phyloP scores from a whole-genome alignment of 1,140 invertebrate genomes.

The Lasaia peninsularis region DNA sequence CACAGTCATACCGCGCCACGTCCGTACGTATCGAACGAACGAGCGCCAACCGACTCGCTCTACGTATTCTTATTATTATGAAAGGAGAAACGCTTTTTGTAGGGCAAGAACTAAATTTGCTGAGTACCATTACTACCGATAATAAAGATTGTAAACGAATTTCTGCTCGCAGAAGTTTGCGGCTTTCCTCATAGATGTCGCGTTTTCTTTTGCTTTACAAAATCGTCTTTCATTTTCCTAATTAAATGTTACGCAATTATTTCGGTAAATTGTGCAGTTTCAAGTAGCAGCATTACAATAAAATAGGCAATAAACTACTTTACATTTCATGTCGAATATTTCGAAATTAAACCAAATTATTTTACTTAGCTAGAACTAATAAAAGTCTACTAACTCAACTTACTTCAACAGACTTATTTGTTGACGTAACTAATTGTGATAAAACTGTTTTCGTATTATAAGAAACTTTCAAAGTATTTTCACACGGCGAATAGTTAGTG shows the following conservation, averaged over 20 bases:
- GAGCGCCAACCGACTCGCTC: constrained; percentile 66
- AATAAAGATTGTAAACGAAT: constrained; percentile 75
- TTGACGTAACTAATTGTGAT: not conserved
- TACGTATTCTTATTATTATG: constrained; percentile 76
- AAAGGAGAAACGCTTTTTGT: constrained; percentile 77
- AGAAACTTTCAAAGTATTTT: constrained; percentile 32
- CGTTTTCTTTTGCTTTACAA: constrained; percentile 43
- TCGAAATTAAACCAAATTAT: not conserved
- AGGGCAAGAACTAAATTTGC: constrained; percentile 77
- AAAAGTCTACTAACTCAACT: not conserved
- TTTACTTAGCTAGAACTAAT: not conserved
- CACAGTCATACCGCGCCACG: constrained; percentile 42
- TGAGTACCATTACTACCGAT: constrained; percentile 66
- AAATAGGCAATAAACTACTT: not conserved
- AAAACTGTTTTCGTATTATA: constrained; percentile 7
- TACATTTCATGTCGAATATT: not conserved
- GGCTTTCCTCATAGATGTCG: constrained; percentile 69
- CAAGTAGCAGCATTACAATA: not conserved
- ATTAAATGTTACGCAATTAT: not conserved
- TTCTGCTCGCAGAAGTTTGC: constrained; percentile 71
- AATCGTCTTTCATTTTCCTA: constrained; percentile 28
- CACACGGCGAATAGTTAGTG: constrained; percentile 38
- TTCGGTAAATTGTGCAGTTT: constrained; percentile 2
- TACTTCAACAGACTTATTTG: no score
- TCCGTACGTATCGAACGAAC: constrained; percentile 55